phyloP scores from a whole-genome alignment of 2,113 vertebrate species.

The Crotalus horridus region DNA sequence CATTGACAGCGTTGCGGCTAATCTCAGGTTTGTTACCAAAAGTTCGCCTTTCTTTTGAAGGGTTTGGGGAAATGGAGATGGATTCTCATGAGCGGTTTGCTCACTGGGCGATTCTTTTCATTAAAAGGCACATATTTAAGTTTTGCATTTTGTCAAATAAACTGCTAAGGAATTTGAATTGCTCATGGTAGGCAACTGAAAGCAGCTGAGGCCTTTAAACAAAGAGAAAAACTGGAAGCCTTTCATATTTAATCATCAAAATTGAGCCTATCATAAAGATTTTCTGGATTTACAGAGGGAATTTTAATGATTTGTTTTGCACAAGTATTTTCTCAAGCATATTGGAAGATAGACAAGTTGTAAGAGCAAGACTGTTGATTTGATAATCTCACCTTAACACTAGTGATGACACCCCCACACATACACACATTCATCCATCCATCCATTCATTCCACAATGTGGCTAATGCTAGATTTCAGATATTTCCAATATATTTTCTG shows the following conservation, averaged over 20 bases:
- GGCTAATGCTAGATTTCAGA: not conserved
- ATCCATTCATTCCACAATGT: not conserved
- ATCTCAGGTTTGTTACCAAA: conserved; percentile 80
- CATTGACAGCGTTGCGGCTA: conserved; percentile 90
- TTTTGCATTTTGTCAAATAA: not conserved
- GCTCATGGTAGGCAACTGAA: not conserved
- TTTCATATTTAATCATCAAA: not conserved
- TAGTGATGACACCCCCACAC: not conserved
- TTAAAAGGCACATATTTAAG: not conserved
- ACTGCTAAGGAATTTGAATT: not conserved
- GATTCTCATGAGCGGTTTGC: not conserved
- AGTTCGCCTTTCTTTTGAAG: not conserved
- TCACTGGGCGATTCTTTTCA: not conserved
- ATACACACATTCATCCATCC: not conserved
- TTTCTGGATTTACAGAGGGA: not conserved
- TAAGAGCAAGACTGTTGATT: not conserved
- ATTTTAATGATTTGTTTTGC: not conserved
- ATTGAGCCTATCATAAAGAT: not conserved
- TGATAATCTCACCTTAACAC: not conserved
- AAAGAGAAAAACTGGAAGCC: not conserved
- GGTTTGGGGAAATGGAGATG: not conserved
- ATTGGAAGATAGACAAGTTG: not conserved
- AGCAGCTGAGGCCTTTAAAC: not conserved
- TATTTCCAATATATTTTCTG: not conserved
- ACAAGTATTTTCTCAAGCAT: not conserved